A percentile compares a stretch with the other conserved stretches of the same genome.
These are phyloP conservation scores for Tauraco erythrolophus DNA, from an alignment of 2,113 vertebrate genomes.

Conservation along the genomic window DNA sequence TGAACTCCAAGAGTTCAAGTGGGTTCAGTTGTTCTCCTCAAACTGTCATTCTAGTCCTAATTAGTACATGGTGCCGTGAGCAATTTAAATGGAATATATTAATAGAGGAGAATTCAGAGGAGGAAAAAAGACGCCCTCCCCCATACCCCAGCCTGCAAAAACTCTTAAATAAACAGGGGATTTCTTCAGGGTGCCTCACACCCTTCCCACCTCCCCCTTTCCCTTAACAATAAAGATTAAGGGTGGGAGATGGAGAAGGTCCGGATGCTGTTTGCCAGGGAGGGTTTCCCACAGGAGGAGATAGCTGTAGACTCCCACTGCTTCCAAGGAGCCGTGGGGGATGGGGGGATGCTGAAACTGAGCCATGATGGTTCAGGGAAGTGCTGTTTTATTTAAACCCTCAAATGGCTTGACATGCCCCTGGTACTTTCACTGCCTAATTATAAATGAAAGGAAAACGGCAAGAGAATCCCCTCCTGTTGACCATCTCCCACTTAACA, in stretches of 20 bases:
- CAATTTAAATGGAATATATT: slow-evolving; percentile 77
- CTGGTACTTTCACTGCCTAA: slow-evolving; percentile 65
- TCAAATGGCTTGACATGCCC: slow-evolving; percentile 52
- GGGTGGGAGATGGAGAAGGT: slow-evolving; percentile 36
- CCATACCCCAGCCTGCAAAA: slow-evolving; percentile 38
- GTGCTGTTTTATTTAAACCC: slow-evolving; percentile 48
- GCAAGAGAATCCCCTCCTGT: slow-evolving; percentile 55
- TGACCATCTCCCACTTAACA: slow-evolving; percentile 66
- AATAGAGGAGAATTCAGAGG: slow-evolving; percentile 68
- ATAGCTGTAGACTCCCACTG: slow-evolving; percentile 29
- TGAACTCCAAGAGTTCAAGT: slow-evolving; percentile 50
- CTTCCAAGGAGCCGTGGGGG: slow-evolving; percentile 10
- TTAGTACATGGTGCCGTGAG: slow-evolving; percentile 64
- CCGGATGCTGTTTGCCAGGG: slow-evolving; percentile 48
- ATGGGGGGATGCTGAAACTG: not conserved
- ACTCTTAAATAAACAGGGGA: slow-evolving; percentile 68
- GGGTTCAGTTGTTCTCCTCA: slow-evolving; percentile 44
- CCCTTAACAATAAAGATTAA: slow-evolving; percentile 60
- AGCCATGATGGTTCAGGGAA: slow-evolving; percentile 35
- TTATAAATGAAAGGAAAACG: slow-evolving; percentile 68
- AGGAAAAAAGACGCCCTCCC: slow-evolving; percentile 42
- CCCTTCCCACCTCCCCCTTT: slow-evolving; percentile 54
- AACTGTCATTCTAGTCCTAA: slow-evolving; percentile 36
- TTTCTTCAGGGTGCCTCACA: slow-evolving; percentile 67
- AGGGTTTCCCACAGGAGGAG: slow-evolving; percentile 55